These are phyloP conservation scores for Stenolophus ochropezus DNA, from an alignment of 2,888 invertebrate species.

Conservation along the genomic window DNA sequence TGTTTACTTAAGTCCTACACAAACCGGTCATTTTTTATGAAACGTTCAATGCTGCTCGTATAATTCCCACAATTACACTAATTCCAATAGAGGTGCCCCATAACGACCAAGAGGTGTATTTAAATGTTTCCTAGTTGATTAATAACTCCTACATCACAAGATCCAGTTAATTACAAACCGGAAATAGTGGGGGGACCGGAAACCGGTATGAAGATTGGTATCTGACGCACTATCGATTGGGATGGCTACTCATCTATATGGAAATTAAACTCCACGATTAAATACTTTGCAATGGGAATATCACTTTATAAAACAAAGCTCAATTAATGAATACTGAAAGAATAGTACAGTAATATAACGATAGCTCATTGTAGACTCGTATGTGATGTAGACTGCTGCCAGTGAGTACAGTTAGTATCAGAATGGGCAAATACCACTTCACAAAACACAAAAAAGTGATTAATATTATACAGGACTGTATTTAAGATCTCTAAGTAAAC, in stretches of 20 bases:
- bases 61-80: background rate
- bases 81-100: background rate
- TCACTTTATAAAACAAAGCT: too few relatives aligned
- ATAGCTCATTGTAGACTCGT: too few relatives aligned
- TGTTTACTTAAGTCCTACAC: background rate
- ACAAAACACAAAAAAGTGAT: too few relatives aligned
- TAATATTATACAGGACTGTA: too few relatives aligned
- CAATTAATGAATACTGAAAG: too few relatives aligned
- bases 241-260: background rate
- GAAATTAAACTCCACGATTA: background rate
- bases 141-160: background rate
- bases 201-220: background rate
- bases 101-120: background rate
- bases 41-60: background rate
- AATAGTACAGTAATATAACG: too few relatives aligned
- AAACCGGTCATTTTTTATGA: background rate
- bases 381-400: too few relatives aligned
- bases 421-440: too few relatives aligned
- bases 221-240: background rate
- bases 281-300: background rate
- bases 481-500: too few relatives aligned
- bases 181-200: background rate
- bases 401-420: too few relatives aligned
- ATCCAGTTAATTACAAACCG: background rate
- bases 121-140: background rate